Evolutionary conservation across 2,797 vertebrate species (phyloP).

Genomic region (Fundulus diaphanus): DNA sequence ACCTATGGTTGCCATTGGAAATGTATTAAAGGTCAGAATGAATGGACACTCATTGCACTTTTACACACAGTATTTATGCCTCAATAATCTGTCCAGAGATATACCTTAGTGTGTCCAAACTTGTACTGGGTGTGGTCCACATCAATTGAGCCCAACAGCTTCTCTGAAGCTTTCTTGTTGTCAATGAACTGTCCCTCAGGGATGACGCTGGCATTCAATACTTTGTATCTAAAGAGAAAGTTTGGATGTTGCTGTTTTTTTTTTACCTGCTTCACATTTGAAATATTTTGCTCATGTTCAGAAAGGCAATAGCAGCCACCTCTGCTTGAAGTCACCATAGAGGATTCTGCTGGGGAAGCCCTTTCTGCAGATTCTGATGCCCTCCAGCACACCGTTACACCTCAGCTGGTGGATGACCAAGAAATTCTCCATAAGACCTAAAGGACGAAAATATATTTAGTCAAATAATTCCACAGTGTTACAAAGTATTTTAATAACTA

Average conservation of each 20-base stretch:
- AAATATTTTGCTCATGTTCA: too few species aligned
- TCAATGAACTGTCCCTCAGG: slow-evolving; percentile 91
- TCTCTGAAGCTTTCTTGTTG: slow-evolving; percentile 35
- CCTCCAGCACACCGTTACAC: slow-evolving; percentile 89
- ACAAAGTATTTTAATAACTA: rapidly evolving
- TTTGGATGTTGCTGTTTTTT: neutral
- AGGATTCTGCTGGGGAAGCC: slow-evolving; percentile 86
- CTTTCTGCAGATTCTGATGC: slow-evolving; percentile 84
- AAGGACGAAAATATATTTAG: neutral
- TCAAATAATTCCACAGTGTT: neutral
- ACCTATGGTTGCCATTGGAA: too few species aligned
- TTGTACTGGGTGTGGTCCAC: slow-evolving; percentile 77
- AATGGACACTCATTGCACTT: too few species aligned
- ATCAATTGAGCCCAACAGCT: slow-evolving; percentile 86
- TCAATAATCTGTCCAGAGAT: too few species aligned
- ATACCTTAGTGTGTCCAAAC: slow-evolving; percentile 28
- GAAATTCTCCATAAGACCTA: slow-evolving; percentile 77
- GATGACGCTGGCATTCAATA: slow-evolving; percentile 83
- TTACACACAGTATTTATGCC: too few species aligned
- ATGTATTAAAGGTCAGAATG: too few species aligned
- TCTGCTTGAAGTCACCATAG: slow-evolving; percentile 85
- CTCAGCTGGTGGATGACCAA: slow-evolving; percentile 92
- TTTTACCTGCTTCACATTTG: neutral
- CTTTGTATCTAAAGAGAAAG: slow-evolving; percentile 13
- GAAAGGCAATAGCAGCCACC: slow-evolving; percentile 58